These are phyloP conservation scores for Notarius lentiginosus DNA, from an alignment of 2,113 vertebrate genomes.

Conservation along the genomic window DNA sequence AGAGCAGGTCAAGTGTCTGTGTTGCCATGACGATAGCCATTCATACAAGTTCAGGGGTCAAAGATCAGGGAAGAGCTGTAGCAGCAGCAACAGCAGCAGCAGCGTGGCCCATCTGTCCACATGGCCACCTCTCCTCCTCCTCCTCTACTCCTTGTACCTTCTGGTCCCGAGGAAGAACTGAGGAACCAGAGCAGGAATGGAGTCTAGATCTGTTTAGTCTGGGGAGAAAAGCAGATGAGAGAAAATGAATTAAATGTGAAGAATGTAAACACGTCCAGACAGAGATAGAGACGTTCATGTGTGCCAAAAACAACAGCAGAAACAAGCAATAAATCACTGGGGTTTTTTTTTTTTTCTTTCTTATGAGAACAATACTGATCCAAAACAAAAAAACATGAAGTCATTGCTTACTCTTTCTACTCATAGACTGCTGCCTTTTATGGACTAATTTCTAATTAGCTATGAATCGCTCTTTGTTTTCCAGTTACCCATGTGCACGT, in stretches of 20 bases:
- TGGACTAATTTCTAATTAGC: constrained; percentile 18
- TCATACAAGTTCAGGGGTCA: constrained; percentile 58
- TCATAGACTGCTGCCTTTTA: constrained; percentile 22
- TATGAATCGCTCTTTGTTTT: neutral
- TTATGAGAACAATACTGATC: constrained; percentile 24
- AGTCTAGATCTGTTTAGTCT: constrained; percentile 52
- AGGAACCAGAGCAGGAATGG: neutral
- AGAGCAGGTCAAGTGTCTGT: constrained; percentile 68
- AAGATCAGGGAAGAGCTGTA: constrained; percentile 60
- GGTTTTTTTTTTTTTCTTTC: neutral
- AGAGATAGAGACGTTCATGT: constrained; percentile 3
- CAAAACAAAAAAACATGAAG: neutral
- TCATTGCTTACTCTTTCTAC: neutral
- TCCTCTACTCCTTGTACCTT: constrained; percentile 50
- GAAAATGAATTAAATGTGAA: constrained; percentile 44
- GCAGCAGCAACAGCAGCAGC: constrained; percentile 58
- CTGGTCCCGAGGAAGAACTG: constrained; percentile 50
- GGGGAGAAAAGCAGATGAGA: constrained; percentile 35
- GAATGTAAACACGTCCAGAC: constrained; percentile 44
- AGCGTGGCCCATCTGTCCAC: constrained; percentile 69
- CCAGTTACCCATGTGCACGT: neutral
- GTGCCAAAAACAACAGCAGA: constrained; percentile 26
- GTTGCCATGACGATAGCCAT: constrained; percentile 66
- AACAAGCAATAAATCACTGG: constrained; percentile 45
- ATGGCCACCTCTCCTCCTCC: constrained; percentile 53